A percentile compares a stretch with the other conserved stretches of the same genome.
phyloP scores from a whole-genome alignment of 2,113 vertebrate genomes.

The Lamprotornis superbus region DNA sequence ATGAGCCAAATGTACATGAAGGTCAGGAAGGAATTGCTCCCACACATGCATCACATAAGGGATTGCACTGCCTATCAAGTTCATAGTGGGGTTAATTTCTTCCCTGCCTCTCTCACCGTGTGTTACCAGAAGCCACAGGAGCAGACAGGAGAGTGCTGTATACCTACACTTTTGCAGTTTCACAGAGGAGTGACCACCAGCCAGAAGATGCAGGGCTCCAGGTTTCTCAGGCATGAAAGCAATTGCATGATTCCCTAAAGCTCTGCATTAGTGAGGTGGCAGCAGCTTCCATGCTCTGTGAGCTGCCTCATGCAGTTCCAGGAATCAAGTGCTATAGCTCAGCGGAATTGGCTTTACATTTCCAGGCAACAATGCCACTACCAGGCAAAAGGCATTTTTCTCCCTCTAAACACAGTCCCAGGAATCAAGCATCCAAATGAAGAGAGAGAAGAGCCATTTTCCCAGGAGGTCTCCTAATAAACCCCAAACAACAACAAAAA shows the following conservation, averaged over 20 bases:
- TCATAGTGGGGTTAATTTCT: not conserved
- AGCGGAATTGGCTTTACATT: not conserved
- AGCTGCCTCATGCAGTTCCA: not conserved
- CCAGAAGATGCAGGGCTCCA: not conserved
- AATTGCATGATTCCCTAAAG: not conserved
- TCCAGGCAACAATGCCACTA: not conserved
- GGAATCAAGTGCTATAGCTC: not conserved
- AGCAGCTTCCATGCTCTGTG: not conserved
- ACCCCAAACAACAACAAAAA: not conserved
- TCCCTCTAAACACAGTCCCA: not conserved
- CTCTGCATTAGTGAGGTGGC: not conserved
- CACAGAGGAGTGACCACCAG: not conserved
- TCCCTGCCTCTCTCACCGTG: not conserved
- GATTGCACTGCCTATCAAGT: not conserved
- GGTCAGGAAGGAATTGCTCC: slow-evolving; percentile 15
- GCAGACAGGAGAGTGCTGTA: not conserved
- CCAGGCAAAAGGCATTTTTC: not conserved
- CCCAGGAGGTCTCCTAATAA: not conserved
- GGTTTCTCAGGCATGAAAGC: not conserved
- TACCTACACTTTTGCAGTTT: not conserved
- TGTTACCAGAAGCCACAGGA: not conserved
- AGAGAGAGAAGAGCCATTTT: not conserved
- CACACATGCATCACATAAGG: not conserved
- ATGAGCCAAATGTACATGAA: not conserved
- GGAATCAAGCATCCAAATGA: not conserved